phyloP scores from a whole-genome alignment of 1,140 invertebrate genomes.

The Manduca sexta region DNA sequence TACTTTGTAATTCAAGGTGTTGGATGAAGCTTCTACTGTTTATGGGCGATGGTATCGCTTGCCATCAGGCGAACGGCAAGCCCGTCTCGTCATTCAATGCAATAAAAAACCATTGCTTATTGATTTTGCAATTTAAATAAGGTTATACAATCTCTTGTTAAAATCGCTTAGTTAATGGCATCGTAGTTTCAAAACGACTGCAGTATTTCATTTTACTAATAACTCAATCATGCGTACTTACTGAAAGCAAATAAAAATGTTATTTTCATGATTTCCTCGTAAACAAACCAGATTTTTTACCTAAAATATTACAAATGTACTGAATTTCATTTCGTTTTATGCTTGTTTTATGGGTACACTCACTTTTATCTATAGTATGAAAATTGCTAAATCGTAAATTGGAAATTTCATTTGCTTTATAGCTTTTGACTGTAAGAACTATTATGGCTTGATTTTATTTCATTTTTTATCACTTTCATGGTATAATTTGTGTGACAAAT shows the following conservation, averaged over 20 bases:
- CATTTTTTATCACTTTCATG: neutral
- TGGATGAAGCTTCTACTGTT: no score
- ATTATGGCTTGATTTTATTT: neutral
- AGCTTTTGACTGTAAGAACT: neutral
- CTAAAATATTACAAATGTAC: slow-evolving; percentile 22
- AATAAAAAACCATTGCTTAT: no score
- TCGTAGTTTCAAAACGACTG: neutral
- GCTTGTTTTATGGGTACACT: slow-evolving; percentile 29
- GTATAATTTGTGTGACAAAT: neutral
- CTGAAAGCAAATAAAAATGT: neutral
- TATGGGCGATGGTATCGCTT: no score
- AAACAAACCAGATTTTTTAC: no score
- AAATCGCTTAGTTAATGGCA: no score
- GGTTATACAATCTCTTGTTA: no score
- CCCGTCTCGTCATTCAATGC: no score
- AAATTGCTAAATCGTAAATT: slow-evolving; percentile 44
- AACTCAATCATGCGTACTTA: neutral
- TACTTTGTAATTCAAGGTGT: no score
- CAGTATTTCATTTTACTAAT: no score
- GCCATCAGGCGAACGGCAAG: no score
- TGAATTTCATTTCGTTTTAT: slow-evolving; percentile 37
- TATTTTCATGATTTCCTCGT: neutral
- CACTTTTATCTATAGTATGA: slow-evolving; percentile 27
- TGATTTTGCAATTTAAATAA: no score
- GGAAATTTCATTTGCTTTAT: slow-evolving; percentile 31